phyloP scores from a whole-genome alignment of 2,797 vertebrate species.

The Anguilla pacifica region DNA sequence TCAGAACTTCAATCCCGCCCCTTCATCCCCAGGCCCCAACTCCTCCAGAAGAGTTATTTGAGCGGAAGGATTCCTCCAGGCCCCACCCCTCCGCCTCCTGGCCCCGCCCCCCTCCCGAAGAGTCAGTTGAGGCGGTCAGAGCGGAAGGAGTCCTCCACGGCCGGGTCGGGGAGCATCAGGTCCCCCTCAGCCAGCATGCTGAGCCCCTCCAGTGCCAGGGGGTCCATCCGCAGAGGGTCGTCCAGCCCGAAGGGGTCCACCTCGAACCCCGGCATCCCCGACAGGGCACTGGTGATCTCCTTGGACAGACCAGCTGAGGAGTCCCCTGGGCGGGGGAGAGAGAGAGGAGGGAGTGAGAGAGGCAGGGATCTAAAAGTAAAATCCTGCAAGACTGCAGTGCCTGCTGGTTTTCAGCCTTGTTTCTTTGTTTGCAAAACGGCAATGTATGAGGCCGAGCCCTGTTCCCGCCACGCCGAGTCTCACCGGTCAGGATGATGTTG shows the following conservation, averaged over 20 bases:
- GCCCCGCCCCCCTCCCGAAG: neutral
- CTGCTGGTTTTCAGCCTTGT: too few species aligned
- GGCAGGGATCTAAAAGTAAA: neutral
- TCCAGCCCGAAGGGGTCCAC: constrained; percentile 63
- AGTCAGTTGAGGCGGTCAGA: constrained; percentile 64
- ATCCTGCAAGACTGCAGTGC: too few species aligned
- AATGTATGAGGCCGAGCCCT: too few species aligned
- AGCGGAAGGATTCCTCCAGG: neutral
- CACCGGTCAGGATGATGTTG: constrained; percentile 73
- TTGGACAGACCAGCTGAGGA: constrained; percentile 70
- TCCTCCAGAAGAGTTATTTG: neutral
- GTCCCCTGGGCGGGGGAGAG: constrained; percentile 52
- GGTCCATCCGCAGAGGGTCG: constrained; percentile 71
- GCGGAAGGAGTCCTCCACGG: constrained; percentile 77
- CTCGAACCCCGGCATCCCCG: constrained; percentile 71
- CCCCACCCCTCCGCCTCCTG: neutral
- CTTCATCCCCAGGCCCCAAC: too few species aligned
- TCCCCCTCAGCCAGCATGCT: constrained; percentile 74
- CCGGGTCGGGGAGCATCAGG: constrained; percentile 70
- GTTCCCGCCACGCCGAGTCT: neutral
- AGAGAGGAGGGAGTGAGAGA: neutral
- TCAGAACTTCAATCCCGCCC: too few species aligned
- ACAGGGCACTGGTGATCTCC: constrained; percentile 70
- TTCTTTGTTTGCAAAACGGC: too few species aligned
- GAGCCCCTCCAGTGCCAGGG: constrained; percentile 72